Evolutionary conservation across 2,888 invertebrate species (phyloP).

Genomic region (Lobophora halterata): DNA sequence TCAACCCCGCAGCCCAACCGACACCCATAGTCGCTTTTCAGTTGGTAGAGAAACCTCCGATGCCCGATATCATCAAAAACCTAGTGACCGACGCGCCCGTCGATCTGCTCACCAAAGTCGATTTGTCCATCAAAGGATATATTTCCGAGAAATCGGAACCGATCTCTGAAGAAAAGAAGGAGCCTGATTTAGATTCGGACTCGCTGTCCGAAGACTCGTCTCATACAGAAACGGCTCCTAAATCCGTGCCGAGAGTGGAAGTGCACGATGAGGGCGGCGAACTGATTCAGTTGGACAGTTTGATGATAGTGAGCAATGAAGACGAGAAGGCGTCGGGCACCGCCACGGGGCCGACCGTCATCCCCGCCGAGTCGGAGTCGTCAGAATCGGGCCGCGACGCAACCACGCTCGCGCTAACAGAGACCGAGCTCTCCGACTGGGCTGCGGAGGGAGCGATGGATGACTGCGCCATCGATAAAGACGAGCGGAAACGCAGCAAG

Average conservation of each 20-base stretch:
- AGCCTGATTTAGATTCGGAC: slow-evolving; percentile 82
- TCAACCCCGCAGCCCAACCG: slow-evolving; percentile 85
- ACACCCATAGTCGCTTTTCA: slow-evolving; percentile 51
- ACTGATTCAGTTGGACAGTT: slow-evolving; percentile 82
- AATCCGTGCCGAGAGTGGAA: slow-evolving; percentile 85
- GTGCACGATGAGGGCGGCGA: slow-evolving; percentile 87
- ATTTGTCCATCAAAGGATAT: slow-evolving; percentile 55
- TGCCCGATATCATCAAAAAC: slow-evolving; percentile 83
- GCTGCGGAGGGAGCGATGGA: slow-evolving; percentile 90
- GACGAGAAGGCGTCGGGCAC: slow-evolving; percentile 52
- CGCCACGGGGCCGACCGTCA: slow-evolving; percentile 54
- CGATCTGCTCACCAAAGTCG: slow-evolving; percentile 61
- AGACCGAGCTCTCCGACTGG: slow-evolving; percentile 95
- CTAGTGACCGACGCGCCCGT: slow-evolving; percentile 61
- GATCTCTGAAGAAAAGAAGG: slow-evolving; percentile 59
- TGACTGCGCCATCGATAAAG: slow-evolving; percentile 81
- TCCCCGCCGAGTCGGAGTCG: slow-evolving; percentile 69
- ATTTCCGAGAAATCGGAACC: slow-evolving; percentile 80
- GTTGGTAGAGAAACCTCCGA: slow-evolving; percentile 64
- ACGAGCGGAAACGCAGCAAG: slow-evolving; percentile 53
- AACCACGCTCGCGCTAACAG: slow-evolving; percentile 87
- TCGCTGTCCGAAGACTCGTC: slow-evolving; percentile 73
- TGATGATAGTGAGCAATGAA: slow-evolving; percentile 73
- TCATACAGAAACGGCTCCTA: slow-evolving; percentile 60
- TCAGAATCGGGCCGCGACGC: slow-evolving; percentile 87